A percentile compares a stretch with the other conserved stretches of the same genome.
These are phyloP conservation scores for Phanerotoma sp. DNA, from an alignment of 2,888 invertebrate genomes.

Conservation along the genomic window DNA sequence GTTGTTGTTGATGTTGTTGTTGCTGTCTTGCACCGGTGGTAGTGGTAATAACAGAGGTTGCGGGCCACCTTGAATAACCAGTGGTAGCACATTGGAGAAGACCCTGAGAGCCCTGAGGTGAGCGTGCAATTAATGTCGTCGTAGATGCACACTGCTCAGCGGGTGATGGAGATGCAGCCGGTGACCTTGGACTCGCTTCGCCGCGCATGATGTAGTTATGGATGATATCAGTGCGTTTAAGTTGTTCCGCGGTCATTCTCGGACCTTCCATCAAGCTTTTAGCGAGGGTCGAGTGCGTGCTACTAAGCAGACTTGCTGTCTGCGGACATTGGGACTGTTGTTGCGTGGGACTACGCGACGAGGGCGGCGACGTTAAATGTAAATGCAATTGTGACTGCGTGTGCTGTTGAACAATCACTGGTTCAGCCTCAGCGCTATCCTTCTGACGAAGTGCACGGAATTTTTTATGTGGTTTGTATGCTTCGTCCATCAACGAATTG, in stretches of 20 bases:
- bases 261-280: slow-evolving; percentile 92
- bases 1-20: slow-evolving; percentile 55
- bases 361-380: slow-evolving; percentile 56
- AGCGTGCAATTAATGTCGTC: slow-evolving; percentile 53
- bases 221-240: slow-evolving; percentile 89
- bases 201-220: slow-evolving; percentile 89
- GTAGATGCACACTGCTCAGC: slow-evolving; percentile 61
- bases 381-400: slow-evolving; percentile 60
- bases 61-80: slow-evolving; percentile 51
- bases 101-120: slow-evolving; percentile 50
- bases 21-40: slow-evolving; percentile 58
- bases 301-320: slow-evolving; percentile 69
- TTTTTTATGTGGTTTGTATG: slow-evolving; percentile 94
- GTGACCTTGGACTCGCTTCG: slow-evolving; percentile 59
- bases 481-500: slow-evolving; percentile 89
- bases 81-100: slow-evolving; percentile 51
- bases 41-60: slow-evolving; percentile 67
- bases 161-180: slow-evolving; percentile 55
- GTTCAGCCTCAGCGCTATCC: slow-evolving; percentile 77
- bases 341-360: slow-evolving; percentile 60
- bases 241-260: slow-evolving; percentile 88
- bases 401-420: slow-evolving; percentile 60
- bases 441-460: slow-evolving; percentile 82
- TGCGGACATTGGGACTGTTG: slow-evolving; percentile 58
- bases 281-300: slow-evolving; percentile 86